phyloP scores from a whole-genome alignment of 2,113 vertebrate genomes.

The Orientallactaga bullata region DNA sequence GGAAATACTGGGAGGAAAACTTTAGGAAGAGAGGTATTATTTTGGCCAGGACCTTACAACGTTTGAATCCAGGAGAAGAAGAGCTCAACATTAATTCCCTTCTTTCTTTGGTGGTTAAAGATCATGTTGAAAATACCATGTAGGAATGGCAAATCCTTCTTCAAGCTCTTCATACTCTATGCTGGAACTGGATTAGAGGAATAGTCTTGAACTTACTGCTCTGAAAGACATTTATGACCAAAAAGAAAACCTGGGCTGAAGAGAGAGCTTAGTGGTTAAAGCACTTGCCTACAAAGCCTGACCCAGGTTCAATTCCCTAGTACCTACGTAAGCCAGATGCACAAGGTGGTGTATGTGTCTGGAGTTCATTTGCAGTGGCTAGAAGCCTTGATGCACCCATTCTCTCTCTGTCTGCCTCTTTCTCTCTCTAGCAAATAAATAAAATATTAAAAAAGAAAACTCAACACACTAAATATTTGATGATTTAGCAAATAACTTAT shows the following conservation, averaged over 20 bases:
- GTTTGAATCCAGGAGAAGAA: not conserved
- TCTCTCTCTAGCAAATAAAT: not conserved
- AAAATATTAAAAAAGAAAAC: not conserved
- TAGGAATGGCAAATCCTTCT: not conserved
- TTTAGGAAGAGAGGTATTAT: not conserved
- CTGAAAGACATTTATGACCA: not conserved
- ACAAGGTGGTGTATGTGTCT: no score
- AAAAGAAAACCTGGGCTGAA: not conserved
- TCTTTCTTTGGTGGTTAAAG: not conserved
- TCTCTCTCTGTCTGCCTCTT: no score
- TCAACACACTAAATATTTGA: not conserved
- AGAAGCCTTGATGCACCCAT: no score
- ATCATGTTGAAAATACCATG: not conserved
- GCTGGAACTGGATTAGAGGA: not conserved
- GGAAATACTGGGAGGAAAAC: not conserved
- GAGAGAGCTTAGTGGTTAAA: no score
- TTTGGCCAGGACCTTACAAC: not conserved
- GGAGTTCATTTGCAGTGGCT: no score
- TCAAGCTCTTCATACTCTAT: conserved; percentile 22
- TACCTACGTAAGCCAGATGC: no score
- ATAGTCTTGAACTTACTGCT: not conserved
- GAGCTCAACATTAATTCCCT: not conserved
- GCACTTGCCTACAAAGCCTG: no score
- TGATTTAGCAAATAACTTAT: conserved; percentile 36
- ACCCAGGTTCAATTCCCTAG: no score